Evolutionary conservation across 30 jellyfish, hydroid and myxozoan genomes (phyloP), one percentile per base, ranked within the genome.

Genomic region (Catostylus mosaicus): DNA sequence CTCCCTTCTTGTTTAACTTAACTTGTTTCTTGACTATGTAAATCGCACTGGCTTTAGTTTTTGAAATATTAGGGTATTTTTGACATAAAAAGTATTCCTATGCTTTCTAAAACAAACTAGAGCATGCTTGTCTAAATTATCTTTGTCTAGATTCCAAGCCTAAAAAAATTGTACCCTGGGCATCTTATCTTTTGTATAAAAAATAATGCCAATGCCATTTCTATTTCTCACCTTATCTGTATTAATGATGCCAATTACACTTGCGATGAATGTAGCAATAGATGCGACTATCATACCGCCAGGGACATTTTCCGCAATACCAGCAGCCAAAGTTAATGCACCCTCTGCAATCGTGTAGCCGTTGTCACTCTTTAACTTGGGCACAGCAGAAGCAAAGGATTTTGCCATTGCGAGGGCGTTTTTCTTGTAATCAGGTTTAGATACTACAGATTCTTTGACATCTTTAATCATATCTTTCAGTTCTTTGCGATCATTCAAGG

Each of bases 271-370:
- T 1, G 78, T 31, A 4, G 78, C 78, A 66, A 66, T 27, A 30
- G 78, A 31, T 12, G 78, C 78, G 4, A 66, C 57, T 7, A 66
- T 35, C 78, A 33, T 66, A 5, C 78, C 78, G 16, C 78, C 78
- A 16, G 57, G 78, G 31, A 66, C 12, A 16, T 66, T 66, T 30
- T 66, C 78, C 10, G 78, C 78, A 33, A 66, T 66, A 8, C 78
- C 78, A 31, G 78, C 50, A 8, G 52, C 33, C 18, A 61, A 35
- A 27, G 23, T 22, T 32, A 61, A 35, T 61, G 74, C 74, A 0
- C 74, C 74, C 37, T 61, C 74, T 16, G 74, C 74, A n/a, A 61
- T 27, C 16, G 74, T 61, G 46, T 24, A 61, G 1, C 46, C 26
- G 19, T 61, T 61, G 74, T 61, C 74, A 61, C 74, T 61, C 26